Base-by-base conservation (phyloP, 1,140 invertebrate genomes). In the Pogonomyrmex barbatus region DNA sequence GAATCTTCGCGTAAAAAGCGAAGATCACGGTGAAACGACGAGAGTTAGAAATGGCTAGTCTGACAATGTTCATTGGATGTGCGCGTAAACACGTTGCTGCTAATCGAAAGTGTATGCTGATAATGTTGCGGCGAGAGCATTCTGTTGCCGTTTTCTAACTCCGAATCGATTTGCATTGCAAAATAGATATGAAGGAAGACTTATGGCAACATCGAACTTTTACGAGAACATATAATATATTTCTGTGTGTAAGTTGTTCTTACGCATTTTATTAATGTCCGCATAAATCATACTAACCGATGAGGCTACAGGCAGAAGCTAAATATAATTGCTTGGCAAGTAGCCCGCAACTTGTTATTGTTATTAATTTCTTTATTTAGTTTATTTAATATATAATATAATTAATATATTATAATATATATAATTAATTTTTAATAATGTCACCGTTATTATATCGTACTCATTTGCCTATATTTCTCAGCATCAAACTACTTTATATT, bases 71-170 rank as follows among this genome's bases (percentile, higher is more conserved):
- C 65, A 81, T 70, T 81, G 65, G 71, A 81, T 81, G 65, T 70
- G 50, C 50, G 65, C 42, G 68, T 58, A 78, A 85, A 63, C 82
- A 78, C 73, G 67, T 82, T 14, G 68, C 68, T n/a, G 42, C 54
- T 83, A 83, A 83, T 83, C 79, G 79, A 83, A 75, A 83, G 10
- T n/a, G 30, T 60, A 45, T 50, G 42, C 63, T 45, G 52, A 60
- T 60, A 60, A 47, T 60, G 33, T 45, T 6, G 36, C 33, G 54
- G 12, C 30, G 68, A 60, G 12, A 39, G 42, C 30, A 4, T 24
- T 54, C 54, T 30, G 30, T 58, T 71, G 52, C 65, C n/a, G 65
- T 81, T 71, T 45, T 17, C 47, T 71, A 24, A 39, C 63, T 14
- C 47, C n/a, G 14, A 4, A 24, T 70, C 56, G 47, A 70, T 58